Percentiles rank a stretch among this genome's conserved stretches.
Evolutionary conservation across 1,140 invertebrate species (phyloP).

Genomic region (Drosophila prosaltans): DNA sequence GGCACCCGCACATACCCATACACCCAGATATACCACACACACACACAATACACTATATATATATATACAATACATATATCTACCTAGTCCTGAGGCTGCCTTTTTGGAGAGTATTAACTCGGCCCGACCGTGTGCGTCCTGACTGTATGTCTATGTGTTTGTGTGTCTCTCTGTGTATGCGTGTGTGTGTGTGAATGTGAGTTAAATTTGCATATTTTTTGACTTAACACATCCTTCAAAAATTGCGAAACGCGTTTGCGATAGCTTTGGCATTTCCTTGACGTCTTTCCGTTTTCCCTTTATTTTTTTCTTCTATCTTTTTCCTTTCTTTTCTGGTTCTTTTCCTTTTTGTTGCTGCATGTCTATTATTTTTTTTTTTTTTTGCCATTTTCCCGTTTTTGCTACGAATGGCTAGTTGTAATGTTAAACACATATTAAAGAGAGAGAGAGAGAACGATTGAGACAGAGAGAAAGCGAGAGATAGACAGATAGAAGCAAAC

Average conservation of each 20-base stretch:
- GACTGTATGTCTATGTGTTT: slow-evolving; percentile 9
- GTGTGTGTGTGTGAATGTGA: slow-evolving; percentile 29
- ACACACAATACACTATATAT: slow-evolving; percentile 8
- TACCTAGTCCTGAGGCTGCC: slow-evolving; percentile 41
- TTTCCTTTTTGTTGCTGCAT: slow-evolving; percentile 20
- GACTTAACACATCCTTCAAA: slow-evolving; percentile 81
- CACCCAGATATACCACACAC: neutral
- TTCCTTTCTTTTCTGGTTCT: slow-evolving; percentile 23
- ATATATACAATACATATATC: slow-evolving; percentile 9
- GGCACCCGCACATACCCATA: slow-evolving; percentile 43
- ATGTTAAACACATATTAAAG: slow-evolving; percentile 49
- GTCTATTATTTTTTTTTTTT: slow-evolving; percentile 10
- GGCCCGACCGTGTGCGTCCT: slow-evolving; percentile 44
- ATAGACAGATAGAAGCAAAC: neutral
- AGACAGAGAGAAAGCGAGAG: neutral
- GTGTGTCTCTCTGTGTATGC: neutral
- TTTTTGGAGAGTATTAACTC: slow-evolving; percentile 68
- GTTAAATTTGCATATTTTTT: slow-evolving; percentile 78
- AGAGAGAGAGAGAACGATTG: slow-evolving; percentile 1
- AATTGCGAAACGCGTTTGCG: slow-evolving; percentile 79
- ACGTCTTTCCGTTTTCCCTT: slow-evolving; percentile 65
- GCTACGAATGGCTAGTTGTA: slow-evolving; percentile 22
- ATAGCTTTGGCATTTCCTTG: slow-evolving; percentile 81
- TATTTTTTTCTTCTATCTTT: slow-evolving; percentile 23
- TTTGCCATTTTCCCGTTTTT: slow-evolving; percentile 18